Conservation (phyloP, 1,140 invertebrate species). For the Achroia grisella region DNA sequence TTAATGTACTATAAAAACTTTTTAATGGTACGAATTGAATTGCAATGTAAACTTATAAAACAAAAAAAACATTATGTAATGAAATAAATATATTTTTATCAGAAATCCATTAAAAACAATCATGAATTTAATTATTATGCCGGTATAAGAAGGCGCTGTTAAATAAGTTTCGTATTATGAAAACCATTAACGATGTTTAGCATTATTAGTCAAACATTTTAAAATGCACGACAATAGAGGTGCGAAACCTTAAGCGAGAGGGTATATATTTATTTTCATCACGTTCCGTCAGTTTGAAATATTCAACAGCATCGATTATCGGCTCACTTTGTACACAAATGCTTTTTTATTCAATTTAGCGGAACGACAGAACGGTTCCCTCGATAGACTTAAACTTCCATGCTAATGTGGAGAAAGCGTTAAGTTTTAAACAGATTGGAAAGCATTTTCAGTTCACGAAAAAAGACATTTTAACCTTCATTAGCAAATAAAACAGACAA, state of each 20-base stretch:
- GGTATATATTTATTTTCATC: slow-evolving; percentile 37
- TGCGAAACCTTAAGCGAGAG: slow-evolving; percentile 2
- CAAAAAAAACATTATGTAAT: too few species aligned
- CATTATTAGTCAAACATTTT: slow-evolving; percentile 19
- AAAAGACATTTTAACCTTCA: too few species aligned
- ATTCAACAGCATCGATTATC: slow-evolving; percentile 63
- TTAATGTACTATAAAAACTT: too few species aligned
- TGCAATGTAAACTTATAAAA: too few species aligned
- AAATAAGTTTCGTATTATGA: slow-evolving; percentile 6
- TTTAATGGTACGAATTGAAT: too few species aligned
- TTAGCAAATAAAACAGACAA: too few species aligned
- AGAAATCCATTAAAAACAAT: too few species aligned
- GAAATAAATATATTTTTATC: too few species aligned
- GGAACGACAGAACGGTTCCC: slow-evolving; percentile 21
- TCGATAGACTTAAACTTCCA: slow-evolving; percentile 17
- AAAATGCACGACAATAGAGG: slow-evolving; percentile 17
- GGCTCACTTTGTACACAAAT: slow-evolving; percentile 57
- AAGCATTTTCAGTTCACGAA: not conserved
- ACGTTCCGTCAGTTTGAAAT: slow-evolving; percentile 50
- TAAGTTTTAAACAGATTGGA: slow-evolving; percentile 3
- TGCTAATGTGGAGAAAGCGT: not conserved
- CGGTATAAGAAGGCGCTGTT: not conserved
- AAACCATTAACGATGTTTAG: slow-evolving; percentile 18
- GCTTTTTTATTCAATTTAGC: slow-evolving; percentile 53
- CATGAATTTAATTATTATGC: too few species aligned